phyloP scores from a whole-genome alignment of 2,113 vertebrate species.

The Corythornis cristatus region DNA sequence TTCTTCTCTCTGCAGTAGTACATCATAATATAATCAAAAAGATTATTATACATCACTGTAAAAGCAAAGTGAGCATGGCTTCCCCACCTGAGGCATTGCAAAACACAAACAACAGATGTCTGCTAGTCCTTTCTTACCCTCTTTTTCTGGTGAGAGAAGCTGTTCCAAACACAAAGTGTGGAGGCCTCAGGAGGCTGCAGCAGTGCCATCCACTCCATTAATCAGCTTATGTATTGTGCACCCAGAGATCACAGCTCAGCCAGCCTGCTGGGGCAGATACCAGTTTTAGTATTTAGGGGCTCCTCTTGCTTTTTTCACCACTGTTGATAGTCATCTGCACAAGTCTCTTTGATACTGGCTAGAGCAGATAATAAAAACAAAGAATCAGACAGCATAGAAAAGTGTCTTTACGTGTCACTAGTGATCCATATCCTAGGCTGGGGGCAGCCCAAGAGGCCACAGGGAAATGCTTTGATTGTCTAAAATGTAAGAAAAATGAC shows the following conservation, averaged over 20 bases:
- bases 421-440: conserved; percentile 31
- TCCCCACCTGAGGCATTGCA: background rate
- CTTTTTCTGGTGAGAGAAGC: background rate
- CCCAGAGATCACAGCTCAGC: background rate
- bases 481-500: conserved; percentile 54
- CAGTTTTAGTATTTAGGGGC: background rate
- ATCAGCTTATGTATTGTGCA: background rate
- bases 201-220: background rate
- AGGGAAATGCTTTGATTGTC: conserved; percentile 26
- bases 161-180: background rate
- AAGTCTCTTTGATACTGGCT: conserved; percentile 22
- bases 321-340: conserved; percentile 13
- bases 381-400: background rate
- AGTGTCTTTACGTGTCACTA: conserved; percentile 11
- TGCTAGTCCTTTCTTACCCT: background rate
- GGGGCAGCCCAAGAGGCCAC: conserved; percentile 19
- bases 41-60: background rate
- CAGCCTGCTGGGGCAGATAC: background rate
- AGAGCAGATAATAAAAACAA: conserved; percentile 33
- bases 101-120: conserved; percentile 30
- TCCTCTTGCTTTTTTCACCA: background rate
- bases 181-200: background rate
- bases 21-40: background rate
- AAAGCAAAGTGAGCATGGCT: background rate
- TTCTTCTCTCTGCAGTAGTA: background rate